Percentiles rank a stretch among this genome's conserved stretches.
phyloP scores from a whole-genome alignment of 2,113 vertebrate genomes.

The Hemiscyllium ocellatum region DNA sequence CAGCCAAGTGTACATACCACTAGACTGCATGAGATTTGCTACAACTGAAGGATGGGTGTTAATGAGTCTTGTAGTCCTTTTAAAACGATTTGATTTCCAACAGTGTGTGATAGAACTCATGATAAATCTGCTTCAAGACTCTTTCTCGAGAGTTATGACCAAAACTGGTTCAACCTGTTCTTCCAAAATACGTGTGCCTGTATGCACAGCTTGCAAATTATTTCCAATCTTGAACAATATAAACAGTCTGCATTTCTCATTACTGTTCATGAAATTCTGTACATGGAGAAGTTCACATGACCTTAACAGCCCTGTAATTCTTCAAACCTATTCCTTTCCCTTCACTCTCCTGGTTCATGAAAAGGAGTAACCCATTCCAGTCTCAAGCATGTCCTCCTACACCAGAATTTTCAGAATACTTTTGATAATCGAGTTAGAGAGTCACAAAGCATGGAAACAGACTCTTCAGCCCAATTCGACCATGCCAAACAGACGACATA shows the following conservation, averaged over 20 bases:
- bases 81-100: background rate
- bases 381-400: background rate
- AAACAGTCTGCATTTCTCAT: slow-evolving; percentile 29
- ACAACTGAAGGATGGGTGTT: background rate
- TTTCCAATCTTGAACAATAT: background rate
- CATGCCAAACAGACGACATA: no score
- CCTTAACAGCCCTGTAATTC: background rate
- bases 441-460: no score
- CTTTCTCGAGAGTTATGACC: background rate
- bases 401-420: background rate
- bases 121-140: background rate
- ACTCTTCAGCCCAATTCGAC: no score
- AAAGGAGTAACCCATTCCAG: background rate
- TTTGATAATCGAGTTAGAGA: no score
- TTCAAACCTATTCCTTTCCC: background rate
- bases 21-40: background rate
- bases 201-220: background rate
- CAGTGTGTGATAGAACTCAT: background rate
- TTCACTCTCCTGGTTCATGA: background rate
- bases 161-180: background rate
- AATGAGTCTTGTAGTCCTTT: background rate
- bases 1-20: background rate
- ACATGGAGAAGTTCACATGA: slow-evolving; percentile 15
- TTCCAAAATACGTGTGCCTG: background rate
- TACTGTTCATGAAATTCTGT: background rate